These are phyloP conservation scores for Notothenia rossii DNA, from an alignment of 2,113 vertebrate genomes.

Conservation along the genomic window DNA sequence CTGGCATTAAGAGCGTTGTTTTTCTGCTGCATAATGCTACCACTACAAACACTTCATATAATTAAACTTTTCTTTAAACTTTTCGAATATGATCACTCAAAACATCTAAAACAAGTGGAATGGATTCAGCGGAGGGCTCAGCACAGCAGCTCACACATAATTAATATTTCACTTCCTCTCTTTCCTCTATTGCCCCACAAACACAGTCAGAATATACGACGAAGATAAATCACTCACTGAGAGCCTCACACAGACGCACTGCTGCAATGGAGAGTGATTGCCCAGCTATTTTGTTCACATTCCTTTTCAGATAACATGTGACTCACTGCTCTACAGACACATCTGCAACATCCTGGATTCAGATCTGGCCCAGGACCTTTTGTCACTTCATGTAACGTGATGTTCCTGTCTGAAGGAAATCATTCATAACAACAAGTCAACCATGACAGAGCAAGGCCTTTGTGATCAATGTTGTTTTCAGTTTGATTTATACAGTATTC, in stretches of 20 bases:
- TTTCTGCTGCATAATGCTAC: not conserved
- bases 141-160: slow-evolving; percentile 42
- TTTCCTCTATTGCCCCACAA: slow-evolving; percentile 26
- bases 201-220: slow-evolving; percentile 19
- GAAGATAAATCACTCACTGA: slow-evolving; percentile 38
- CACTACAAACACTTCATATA: not conserved
- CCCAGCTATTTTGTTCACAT: slow-evolving; percentile 3
- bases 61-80: slow-evolving; percentile 26
- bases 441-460: slow-evolving; percentile 16
- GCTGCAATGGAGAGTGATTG: slow-evolving; percentile 27
- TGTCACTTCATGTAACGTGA: slow-evolving; percentile 5
- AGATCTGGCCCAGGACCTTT: slow-evolving; percentile 48
- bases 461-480: slow-evolving; percentile 18
- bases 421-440: slow-evolving; percentile 5
- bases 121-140: slow-evolving; percentile 34
- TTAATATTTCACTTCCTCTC: slow-evolving; percentile 52
- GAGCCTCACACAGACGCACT: slow-evolving; percentile 14
- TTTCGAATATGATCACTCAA: slow-evolving; percentile 1
- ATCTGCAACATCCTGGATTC: slow-evolving; percentile 45
- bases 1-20: slow-evolving; percentile 17
- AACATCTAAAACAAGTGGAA: slow-evolving; percentile 33
- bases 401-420: slow-evolving; percentile 31
- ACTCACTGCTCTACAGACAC: not conserved
- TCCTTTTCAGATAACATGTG: not conserved
- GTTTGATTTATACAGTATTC: slow-evolving; percentile 5